Evolutionary conservation across 2,888 invertebrate species (phyloP).

Genomic region (Coenonympha arcania): DNA sequence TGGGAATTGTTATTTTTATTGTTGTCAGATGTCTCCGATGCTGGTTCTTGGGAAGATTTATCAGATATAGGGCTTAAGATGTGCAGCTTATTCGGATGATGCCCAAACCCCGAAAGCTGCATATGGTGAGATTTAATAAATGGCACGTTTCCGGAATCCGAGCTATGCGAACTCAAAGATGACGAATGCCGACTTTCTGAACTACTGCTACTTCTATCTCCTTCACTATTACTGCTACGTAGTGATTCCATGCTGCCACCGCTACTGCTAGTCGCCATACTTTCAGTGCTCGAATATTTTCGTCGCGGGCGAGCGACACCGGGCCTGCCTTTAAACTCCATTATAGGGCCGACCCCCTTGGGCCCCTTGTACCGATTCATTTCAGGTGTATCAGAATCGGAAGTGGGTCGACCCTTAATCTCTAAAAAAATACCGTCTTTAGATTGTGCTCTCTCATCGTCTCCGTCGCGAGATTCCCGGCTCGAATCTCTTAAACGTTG

Average conservation of each 20-base stretch:
- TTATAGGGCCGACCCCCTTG: slow-evolving; percentile 75
- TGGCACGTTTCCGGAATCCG: slow-evolving; percentile 81
- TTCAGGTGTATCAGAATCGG: slow-evolving; percentile 72
- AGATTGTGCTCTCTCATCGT: slow-evolving; percentile 80
- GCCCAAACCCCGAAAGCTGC: slow-evolving; percentile 79
- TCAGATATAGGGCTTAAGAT: slow-evolving; percentile 92
- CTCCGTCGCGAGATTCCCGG: slow-evolving; percentile 76
- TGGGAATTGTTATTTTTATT: slow-evolving; percentile 85
- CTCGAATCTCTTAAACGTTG: slow-evolving; percentile 68
- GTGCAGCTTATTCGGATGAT: slow-evolving; percentile 84
- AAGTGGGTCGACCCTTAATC: slow-evolving; percentile 80
- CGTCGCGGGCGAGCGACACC: slow-evolving; percentile 70
- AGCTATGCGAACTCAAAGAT: slow-evolving; percentile 88
- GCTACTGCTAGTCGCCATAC: slow-evolving; percentile 90
- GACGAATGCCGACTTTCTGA: slow-evolving; percentile 88
- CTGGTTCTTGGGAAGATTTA: slow-evolving; percentile 90
- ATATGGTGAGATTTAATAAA: slow-evolving; percentile 76
- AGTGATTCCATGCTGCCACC: slow-evolving; percentile 91
- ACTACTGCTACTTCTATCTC: slow-evolving; percentile 88
- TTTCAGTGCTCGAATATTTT: slow-evolving; percentile 85
- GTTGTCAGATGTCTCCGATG: slow-evolving; percentile 86
- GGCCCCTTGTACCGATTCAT: slow-evolving; percentile 72
- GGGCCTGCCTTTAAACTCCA: slow-evolving; percentile 78
- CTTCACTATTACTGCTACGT: slow-evolving; percentile 89
- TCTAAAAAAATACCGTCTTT: slow-evolving; percentile 82